Percentiles rank a stretch among this genome's conserved stretches.
phyloP scores from a whole-genome alignment of 2,888 invertebrate species.

The Drosophila mimica region DNA sequence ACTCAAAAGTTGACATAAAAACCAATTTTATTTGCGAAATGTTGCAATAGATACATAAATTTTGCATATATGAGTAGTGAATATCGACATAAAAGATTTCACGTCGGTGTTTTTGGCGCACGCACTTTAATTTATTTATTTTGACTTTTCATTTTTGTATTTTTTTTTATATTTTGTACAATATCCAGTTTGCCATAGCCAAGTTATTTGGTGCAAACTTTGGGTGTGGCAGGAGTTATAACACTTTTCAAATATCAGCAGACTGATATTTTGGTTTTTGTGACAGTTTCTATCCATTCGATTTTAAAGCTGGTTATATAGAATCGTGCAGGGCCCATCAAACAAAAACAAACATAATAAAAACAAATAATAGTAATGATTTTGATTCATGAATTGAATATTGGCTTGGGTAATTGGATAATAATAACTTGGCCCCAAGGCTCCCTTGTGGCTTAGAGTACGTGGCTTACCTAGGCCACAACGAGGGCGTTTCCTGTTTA shows the following conservation, averaged over 20 bases:
- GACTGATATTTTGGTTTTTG: neutral
- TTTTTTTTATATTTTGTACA: neutral
- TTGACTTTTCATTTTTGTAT: neutral
- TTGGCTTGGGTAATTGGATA: conserved; percentile 68
- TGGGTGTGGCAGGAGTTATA: conserved; percentile 26
- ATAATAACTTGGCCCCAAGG: conserved; percentile 55
- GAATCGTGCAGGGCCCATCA: neutral
- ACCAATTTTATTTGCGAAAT: conserved; percentile 2
- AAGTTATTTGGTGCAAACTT: neutral
- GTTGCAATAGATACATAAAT: conserved; percentile 21
- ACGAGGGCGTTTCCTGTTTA: conserved; percentile 46
- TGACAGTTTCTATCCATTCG: conserved; percentile 4
- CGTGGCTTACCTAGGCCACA: conserved; percentile 3
- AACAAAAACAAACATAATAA: neutral
- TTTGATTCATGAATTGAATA: conserved; percentile 51
- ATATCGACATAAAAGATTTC: conserved; percentile 18
- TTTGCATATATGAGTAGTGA: conserved; percentile 14
- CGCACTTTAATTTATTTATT: conserved; percentile 20
- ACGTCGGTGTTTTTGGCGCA: conserved; percentile 15
- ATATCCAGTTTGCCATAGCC: conserved; percentile 18
- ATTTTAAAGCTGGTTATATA: neutral
- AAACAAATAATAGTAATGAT: conserved; percentile 9
- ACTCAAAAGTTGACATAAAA: neutral
- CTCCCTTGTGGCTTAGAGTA: conserved; percentile 46
- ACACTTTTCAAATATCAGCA: neutral